Evolutionary conservation across 1,140 invertebrate genomes (phyloP), one percentile per base, ranked within the genome.

Genomic region (Megathymus violae): DNA sequence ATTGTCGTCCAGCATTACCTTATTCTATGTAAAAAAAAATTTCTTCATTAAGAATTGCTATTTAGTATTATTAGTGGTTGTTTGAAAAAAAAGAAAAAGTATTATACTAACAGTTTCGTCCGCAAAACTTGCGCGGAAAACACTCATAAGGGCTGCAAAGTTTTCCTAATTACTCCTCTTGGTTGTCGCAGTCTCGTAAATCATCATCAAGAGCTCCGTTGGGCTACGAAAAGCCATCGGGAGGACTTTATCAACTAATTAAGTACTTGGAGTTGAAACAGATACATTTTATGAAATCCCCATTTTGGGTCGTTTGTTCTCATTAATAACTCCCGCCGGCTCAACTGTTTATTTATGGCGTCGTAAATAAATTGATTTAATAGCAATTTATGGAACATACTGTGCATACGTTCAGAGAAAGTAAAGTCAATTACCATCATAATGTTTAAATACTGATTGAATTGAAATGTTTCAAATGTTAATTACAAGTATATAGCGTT

Each of bases 191-290:
- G 10, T n/a, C 11, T 54, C 54, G 54, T 58, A 58, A 46, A 58
- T 58, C 54, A 46, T 58, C 40, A 43, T 58, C 25, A 46, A 19
- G 25, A 58, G 52, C 40, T 31, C 52, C 25, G 6, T 14, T 31
- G 41, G 19, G 17, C 54, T 25, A 44, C 41, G 51, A 36, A 46
- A 46, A 17, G 15, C 54, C 54, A 46, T 58, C 36, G 25, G 34
- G 54, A 36, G 27, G 54, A 58, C 54, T 56, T 56, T 56, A 10
- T 58, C 41, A 46, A 58, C 41, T 58, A 58, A 58, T 58, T 58
- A 58, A 58, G 54, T 46, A 25, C 41, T 46, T 15, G 14, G 31
- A 58, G 54, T 46, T 58, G 54, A 58, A 58, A 58, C 41, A 46
- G 54, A 58, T 58, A 58, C 54, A 46, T 54, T 54, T 17, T 54